Conservation (phyloP, 2,113 vertebrate genomes). For the Thoracochromis brauschi region DNA sequence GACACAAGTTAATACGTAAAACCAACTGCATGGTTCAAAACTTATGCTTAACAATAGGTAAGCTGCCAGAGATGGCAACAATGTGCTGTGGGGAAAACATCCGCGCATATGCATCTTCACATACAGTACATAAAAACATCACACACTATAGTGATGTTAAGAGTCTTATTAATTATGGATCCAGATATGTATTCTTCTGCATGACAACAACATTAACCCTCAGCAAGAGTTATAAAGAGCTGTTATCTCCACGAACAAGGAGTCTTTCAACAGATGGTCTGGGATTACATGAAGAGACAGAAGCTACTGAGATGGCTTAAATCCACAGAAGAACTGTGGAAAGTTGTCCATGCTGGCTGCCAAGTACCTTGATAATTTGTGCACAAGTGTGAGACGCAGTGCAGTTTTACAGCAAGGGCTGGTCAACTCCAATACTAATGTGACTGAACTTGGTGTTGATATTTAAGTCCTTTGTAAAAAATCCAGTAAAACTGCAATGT, state of each 20-base stretch:
- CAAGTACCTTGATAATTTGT: neutral
- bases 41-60: neutral
- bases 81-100: neutral
- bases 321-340: neutral
- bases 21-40: neutral
- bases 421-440: neutral
- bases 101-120: neutral
- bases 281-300: neutral
- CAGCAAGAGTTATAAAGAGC: neutral
- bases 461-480: neutral
- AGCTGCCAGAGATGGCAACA: neutral
- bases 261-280: neutral
- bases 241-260: neutral
- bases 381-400: neutral
- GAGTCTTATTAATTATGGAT: neutral
- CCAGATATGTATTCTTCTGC: neutral
- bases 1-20: neutral
- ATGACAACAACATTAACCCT: neutral
- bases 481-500: neutral
- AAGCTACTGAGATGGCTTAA: neutral
- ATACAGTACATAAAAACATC: rapidly evolving
- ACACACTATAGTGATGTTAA: neutral
- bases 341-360: neutral
- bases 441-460: neutral
- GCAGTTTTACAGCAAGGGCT: neutral